Conservation (phyloP, 2,113 vertebrate genomes). For the Colossoma macropomum region DNA sequence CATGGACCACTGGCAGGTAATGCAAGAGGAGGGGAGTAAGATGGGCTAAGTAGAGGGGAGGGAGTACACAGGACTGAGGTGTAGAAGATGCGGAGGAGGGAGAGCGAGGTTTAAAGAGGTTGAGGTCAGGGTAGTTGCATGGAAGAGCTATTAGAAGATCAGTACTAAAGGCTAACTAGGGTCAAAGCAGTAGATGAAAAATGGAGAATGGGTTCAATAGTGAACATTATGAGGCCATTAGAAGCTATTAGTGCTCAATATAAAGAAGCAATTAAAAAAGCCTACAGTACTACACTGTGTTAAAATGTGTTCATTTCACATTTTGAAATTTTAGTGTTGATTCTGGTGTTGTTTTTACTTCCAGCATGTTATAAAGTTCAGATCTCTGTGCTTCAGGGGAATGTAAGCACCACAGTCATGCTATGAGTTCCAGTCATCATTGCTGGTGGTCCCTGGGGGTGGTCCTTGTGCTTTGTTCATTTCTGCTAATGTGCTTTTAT, state of each 20-base stretch:
- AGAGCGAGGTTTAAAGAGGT: not conserved
- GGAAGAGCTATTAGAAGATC: conserved; percentile 3
- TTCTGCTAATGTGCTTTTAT: too few species aligned
- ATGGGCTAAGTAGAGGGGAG: not conserved
- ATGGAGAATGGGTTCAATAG: not conserved
- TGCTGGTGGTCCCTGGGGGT: too few species aligned
- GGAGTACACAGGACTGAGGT: not conserved
- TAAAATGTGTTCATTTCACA: too few species aligned
- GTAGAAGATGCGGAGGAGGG: not conserved
- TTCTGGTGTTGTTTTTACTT: too few species aligned
- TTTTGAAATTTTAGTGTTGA: too few species aligned
- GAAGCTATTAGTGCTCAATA: not conserved
- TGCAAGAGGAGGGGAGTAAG: not conserved
- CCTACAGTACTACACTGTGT: not conserved
- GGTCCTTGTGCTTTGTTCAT: too few species aligned
- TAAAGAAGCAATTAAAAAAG: not conserved
- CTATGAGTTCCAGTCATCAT: too few species aligned
- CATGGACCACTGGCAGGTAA: not conserved
- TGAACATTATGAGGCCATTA: conserved; percentile 7
- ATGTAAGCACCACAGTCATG: too few species aligned
- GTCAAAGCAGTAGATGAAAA: not conserved
- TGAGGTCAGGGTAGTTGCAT: not conserved
- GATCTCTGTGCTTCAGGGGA: too few species aligned
- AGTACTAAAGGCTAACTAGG: not conserved
- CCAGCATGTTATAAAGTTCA: too few species aligned